Percentiles rank a stretch among this genome's conserved stretches.
These are phyloP conservation scores for Catharus fuscescens DNA, from an alignment of 2,113 vertebrate species.

Conservation along the genomic window DNA sequence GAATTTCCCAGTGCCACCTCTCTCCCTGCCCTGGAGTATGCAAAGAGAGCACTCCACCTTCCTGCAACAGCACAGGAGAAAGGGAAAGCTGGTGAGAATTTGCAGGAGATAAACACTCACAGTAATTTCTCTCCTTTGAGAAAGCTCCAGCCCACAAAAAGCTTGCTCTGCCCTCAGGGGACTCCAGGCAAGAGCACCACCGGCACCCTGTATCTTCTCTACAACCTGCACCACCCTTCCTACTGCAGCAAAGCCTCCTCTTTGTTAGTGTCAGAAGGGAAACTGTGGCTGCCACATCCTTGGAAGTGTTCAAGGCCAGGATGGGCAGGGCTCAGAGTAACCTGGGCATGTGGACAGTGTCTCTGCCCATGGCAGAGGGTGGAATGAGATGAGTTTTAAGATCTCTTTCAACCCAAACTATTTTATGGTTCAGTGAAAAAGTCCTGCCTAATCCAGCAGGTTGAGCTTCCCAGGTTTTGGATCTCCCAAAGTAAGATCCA, in stretches of 20 bases:
- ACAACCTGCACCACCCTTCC: not conserved
- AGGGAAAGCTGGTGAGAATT: not conserved
- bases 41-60: not conserved
- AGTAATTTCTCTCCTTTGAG: not conserved
- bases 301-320: not conserved
- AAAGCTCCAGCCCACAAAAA: not conserved
- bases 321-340: not conserved
- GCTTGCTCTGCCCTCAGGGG: not conserved
- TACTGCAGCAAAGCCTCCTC: not conserved
- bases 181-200: not conserved
- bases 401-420: not conserved
- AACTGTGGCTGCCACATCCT: not conserved
- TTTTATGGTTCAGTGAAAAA: not conserved
- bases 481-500: not conserved
- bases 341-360: not conserved
- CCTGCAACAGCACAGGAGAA: not conserved
- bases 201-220: not conserved
- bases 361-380: not conserved
- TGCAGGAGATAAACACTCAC: not conserved
- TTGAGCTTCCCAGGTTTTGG: not conserved
- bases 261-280: not conserved
- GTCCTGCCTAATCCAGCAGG: not conserved
- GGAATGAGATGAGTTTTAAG: not conserved
- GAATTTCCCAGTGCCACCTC: not conserved
- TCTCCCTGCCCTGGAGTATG: not conserved